A percentile compares a stretch with the other conserved stretches of the same genome.
Evolutionary conservation across 2,113 vertebrate species (phyloP).

Genomic region (Gobiocypris rarus): DNA sequence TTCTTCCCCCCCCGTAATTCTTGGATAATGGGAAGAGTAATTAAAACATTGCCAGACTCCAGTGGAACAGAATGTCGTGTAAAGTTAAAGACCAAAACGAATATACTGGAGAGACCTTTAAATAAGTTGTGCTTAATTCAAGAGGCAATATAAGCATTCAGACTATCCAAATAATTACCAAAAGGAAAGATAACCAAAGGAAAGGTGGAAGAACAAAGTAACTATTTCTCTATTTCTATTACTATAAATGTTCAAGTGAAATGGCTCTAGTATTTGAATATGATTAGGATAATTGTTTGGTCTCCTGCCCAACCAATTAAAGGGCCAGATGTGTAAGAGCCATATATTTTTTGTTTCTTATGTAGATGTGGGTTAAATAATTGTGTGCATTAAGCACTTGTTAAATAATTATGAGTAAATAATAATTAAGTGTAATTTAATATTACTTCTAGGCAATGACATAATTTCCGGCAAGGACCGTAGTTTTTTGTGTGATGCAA

Average conservation of each 20-base stretch:
- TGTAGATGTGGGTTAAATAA: too few species aligned
- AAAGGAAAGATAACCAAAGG: too few species aligned
- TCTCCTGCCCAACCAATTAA: slow-evolving; percentile 1
- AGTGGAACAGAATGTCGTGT: neutral
- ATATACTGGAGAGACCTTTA: neutral
- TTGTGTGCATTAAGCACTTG: too few species aligned
- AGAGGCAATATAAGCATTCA: neutral
- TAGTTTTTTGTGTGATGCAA: too few species aligned
- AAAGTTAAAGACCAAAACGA: neutral
- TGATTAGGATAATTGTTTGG: neutral
- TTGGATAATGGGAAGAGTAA: slow-evolving; percentile 6
- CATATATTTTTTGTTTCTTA: neutral
- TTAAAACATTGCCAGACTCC: slow-evolving; percentile 1
- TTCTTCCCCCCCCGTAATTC: slow-evolving; percentile 1
- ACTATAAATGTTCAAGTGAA: neutral
- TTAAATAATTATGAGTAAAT: too few species aligned
- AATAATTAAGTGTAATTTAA: too few species aligned
- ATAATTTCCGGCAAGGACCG: too few species aligned
- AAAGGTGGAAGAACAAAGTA: neutral
- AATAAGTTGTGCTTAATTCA: slow-evolving; percentile 4
- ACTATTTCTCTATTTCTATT: too few species aligned
- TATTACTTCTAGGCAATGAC: too few species aligned
- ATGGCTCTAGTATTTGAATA: slow-evolving; percentile 2
- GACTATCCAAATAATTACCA: neutral
- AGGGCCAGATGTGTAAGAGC: slow-evolving; percentile 6